Evolutionary conservation across 2,888 invertebrate species (phyloP), one percentile per base, ranked within the genome.

Genomic region (Oxytorus armatus): DNA sequence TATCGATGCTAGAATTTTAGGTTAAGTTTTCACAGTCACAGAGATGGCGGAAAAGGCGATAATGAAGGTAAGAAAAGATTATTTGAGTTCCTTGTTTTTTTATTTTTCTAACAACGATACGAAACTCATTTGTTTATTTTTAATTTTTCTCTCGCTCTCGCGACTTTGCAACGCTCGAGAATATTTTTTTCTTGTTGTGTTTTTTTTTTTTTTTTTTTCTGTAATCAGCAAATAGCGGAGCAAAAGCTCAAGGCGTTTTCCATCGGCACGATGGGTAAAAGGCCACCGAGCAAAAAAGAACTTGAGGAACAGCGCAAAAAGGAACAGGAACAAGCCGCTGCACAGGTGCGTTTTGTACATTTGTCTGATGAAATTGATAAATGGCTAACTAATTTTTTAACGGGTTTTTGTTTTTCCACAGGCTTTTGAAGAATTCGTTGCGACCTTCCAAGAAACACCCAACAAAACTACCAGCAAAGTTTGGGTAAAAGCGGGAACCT

Each of bases 401-500:
- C 10, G 0, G n/a, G 0, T n/a, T 39, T 21, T 21, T 57, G 75
- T 59, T 76, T 77, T 49, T 59, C 87, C 14, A 90, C 66, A 96
- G 96, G 98, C 97, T 0, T 99, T 98, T 92, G 97, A 98, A 93
- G 98, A 99, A 92, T 99, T 99, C 94, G 97, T 99, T 51, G 98
- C 98, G 85, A 98, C 98, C 5, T 99, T 99, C 92, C 97, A 98
- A 94, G 98, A 98, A 86, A 95, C 95, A 0, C 96, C 96, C 0
- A 94, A 95, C 68, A 94, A 94, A 86, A 95, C 96, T 14, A 95
- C 96, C 3, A 94, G 93, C 59, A 99, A 98, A 93, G 96, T 98
- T 51, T 99, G 99, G 98, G 97, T 99, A 4, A 98, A 99, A 92
- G 99, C 99, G 75, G 99, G 98, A 69, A 97, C 98, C 0, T 99